phyloP scores from a whole-genome alignment of 2,888 invertebrate genomes.

The Apoda limacodes region DNA sequence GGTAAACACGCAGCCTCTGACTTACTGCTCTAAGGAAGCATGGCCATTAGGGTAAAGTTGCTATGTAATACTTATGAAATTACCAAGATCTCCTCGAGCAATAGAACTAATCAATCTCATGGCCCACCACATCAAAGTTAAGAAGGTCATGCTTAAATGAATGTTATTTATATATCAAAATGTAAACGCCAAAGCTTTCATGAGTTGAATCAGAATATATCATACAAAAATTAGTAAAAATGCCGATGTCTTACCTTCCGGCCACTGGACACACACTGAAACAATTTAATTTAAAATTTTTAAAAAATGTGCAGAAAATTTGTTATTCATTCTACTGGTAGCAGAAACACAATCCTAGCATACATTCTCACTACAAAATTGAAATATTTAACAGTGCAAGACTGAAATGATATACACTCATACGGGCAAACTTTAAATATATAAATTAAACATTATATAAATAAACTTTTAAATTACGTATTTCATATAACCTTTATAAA shows the following conservation, averaged over 20 bases:
- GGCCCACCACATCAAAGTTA: constrained; percentile 54
- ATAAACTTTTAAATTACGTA: no score
- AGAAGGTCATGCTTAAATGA: constrained; percentile 59
- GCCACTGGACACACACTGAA: constrained; percentile 93
- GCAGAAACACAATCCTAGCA: constrained; percentile 46
- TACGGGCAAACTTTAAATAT: constrained; percentile 48
- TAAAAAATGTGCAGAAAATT: no score
- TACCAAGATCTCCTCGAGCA: constrained; percentile 41
- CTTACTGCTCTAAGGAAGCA: constrained; percentile 46
- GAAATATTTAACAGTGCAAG: constrained; percentile 52
- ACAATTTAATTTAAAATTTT: no score
- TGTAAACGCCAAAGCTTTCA: constrained; percentile 55
- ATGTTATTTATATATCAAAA: constrained; percentile 37
- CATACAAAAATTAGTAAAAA: constrained; percentile 27
- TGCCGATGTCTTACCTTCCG: constrained; percentile 77
- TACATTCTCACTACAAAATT: constrained; percentile 56
- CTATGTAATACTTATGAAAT: constrained; percentile 42
- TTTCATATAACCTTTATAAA: no score
- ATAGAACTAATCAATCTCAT: constrained; percentile 48
- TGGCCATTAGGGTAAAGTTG: constrained; percentile 32
- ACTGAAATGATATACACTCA: constrained; percentile 41
- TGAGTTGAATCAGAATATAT: no score
- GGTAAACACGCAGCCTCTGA: constrained; percentile 21
- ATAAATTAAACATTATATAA: no score
- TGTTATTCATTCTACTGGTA: constrained; percentile 38